A percentile compares a stretch with the other conserved stretches of the same genome.
These are phyloP conservation scores for Dendrolimus pini DNA, from an alignment of 2,888 invertebrate species.

Conservation along the genomic window DNA sequence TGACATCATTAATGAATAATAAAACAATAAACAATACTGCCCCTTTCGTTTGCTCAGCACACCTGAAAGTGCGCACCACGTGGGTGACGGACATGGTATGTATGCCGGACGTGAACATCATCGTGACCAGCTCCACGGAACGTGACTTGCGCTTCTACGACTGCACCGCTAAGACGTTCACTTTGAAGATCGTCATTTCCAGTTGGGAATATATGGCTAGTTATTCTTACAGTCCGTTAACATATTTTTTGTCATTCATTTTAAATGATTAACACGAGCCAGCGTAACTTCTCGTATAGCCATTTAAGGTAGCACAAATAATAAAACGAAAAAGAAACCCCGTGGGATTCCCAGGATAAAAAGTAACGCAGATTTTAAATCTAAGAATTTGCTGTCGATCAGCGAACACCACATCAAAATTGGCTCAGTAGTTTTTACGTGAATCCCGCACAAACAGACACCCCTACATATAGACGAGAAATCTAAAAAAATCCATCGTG, in stretches of 20 bases:
- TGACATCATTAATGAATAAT: neutral
- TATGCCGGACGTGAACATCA: slow-evolving; percentile 85
- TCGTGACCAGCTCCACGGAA: slow-evolving; percentile 87
- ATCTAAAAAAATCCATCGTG: too few species aligned
- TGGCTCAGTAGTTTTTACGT: too few species aligned
- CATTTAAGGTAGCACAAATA: too few species aligned
- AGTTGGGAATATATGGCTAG: slow-evolving; percentile 77
- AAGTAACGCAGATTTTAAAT: too few species aligned
- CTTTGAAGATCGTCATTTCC: slow-evolving; percentile 81
- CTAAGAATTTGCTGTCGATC: too few species aligned
- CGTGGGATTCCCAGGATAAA: too few species aligned
- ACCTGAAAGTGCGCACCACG: slow-evolving; percentile 78
- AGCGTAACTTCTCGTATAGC: too few species aligned
- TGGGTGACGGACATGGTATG: slow-evolving; percentile 85
- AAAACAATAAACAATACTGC: too few species aligned
- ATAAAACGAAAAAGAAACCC: too few species aligned
- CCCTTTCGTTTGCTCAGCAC: slow-evolving; percentile 45
- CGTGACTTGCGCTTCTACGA: slow-evolving; percentile 89
- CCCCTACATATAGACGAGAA: too few species aligned
- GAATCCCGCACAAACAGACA: too few species aligned
- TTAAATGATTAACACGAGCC: neutral
- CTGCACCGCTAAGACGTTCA: slow-evolving; percentile 83
- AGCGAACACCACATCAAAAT: too few species aligned
- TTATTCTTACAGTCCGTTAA: neutral
- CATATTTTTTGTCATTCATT: neutral